A percentile compares a stretch with the other conserved stretches of the same genome.
These are phyloP conservation scores for Drosophila trichaetosa DNA, from an alignment of 2,888 invertebrate genomes.

Conservation along the genomic window DNA sequence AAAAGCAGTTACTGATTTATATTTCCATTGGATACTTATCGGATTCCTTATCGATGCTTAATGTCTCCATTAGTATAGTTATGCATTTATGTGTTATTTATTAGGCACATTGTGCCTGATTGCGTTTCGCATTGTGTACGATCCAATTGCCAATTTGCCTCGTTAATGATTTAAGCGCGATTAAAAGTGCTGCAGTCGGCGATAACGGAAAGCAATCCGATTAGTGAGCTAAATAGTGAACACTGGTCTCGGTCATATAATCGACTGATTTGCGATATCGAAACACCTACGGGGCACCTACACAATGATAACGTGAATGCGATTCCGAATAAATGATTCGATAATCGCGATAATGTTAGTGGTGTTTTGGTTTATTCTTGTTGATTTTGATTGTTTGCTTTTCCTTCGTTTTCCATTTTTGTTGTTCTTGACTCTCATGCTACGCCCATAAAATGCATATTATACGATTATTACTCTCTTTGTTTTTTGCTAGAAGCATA, in stretches of 20 bases:
- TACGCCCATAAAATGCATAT: conserved; percentile 29
- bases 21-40: conserved; percentile 1
- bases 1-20: background rate
- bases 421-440: background rate
- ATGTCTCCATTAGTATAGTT: background rate
- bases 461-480: conserved; percentile 6
- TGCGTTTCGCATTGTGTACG: conserved; percentile 38
- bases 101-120: conserved; percentile 1
- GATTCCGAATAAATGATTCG: background rate
- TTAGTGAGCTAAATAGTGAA: conserved; percentile 57
- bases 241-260: conserved; percentile 55
- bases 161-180: conserved; percentile 72
- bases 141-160: conserved; percentile 64
- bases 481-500: conserved; percentile 13
- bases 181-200: conserved; percentile 46
- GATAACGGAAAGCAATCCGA: conserved; percentile 54
- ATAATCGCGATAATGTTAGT: conserved; percentile 13
- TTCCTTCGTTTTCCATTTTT: background rate
- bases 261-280: conserved; percentile 54
- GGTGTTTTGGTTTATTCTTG: conserved; percentile 19
- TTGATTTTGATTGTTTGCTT: conserved; percentile 16
- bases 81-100: background rate
- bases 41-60: background rate
- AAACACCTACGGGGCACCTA: background rate
- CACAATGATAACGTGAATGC: conserved; percentile 6